Conservation (phyloP, 2,113 vertebrate species). For the Eulemur macaco region DNA sequence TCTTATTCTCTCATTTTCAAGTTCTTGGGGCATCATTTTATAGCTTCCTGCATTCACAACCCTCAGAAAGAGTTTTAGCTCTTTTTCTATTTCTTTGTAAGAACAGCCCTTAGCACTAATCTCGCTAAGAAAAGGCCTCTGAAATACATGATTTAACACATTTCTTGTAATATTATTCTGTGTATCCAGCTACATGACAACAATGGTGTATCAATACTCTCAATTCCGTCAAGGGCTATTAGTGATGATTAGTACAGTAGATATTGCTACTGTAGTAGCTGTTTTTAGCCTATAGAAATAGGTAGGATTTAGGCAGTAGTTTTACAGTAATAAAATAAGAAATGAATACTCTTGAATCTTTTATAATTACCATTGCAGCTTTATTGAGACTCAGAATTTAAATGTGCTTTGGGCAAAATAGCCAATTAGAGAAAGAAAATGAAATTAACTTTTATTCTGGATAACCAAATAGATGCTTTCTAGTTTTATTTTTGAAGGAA, state of each 20-base stretch:
- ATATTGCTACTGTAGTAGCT: slow-evolving; percentile 62
- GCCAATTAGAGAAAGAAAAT: slow-evolving; percentile 71
- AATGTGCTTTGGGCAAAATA: slow-evolving; percentile 76
- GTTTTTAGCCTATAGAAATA: slow-evolving; percentile 78
- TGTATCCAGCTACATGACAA: slow-evolving; percentile 18
- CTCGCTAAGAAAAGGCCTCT: slow-evolving; percentile 62
- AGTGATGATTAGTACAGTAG: slow-evolving; percentile 70
- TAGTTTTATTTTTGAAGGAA: slow-evolving; percentile 39
- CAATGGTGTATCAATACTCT: slow-evolving; percentile 52
- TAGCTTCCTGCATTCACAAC: background rate
- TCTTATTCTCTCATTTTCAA: background rate
- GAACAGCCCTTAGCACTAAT: background rate
- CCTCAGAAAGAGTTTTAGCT: slow-evolving; percentile 32
- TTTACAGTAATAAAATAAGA: slow-evolving; percentile 78
- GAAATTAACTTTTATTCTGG: slow-evolving; percentile 64
- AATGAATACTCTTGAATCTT: slow-evolving; percentile 81
- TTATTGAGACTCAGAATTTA: slow-evolving; percentile 75
- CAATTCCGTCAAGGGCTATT: slow-evolving; percentile 62
- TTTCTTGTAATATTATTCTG: slow-evolving; percentile 50
- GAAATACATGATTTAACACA: slow-evolving; percentile 22
- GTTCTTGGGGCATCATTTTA: background rate
- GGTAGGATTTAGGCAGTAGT: slow-evolving; percentile 69
- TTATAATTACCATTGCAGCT: slow-evolving; percentile 71
- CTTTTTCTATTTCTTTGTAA: background rate
- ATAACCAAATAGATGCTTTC: slow-evolving; percentile 40